A percentile compares a stretch with the other conserved stretches of the same genome.
Conservation (phyloP, 2,888 invertebrate species). For the Drosophila pegasa region DNA sequence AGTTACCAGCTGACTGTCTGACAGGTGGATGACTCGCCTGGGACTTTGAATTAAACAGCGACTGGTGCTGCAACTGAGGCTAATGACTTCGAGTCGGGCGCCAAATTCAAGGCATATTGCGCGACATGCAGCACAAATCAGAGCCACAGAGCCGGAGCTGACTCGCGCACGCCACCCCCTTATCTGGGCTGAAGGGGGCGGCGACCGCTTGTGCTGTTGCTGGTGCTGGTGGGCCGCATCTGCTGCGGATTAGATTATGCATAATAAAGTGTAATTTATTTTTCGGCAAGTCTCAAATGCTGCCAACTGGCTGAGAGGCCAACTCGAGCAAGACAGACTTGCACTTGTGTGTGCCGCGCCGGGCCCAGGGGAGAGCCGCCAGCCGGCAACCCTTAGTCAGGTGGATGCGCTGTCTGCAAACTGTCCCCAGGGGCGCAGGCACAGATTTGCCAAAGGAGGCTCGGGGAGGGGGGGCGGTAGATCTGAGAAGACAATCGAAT, state of each 20-base stretch:
- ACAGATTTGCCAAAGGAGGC: conserved; percentile 35
- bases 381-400: conserved; percentile 42
- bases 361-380: conserved; percentile 15
- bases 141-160: conserved; percentile 13
- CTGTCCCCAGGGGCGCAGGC: conserved; percentile 50
- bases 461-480: background rate
- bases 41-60: conserved; percentile 2
- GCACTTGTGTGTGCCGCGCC: conserved; percentile 12
- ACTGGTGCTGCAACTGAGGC: conserved; percentile 35
- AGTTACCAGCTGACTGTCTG: conserved; percentile 32
- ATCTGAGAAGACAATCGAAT: conserved; percentile 53
- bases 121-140: conserved; percentile 43
- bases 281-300: conserved; percentile 53
- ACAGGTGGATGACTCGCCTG: conserved; percentile 63
- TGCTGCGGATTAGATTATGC: conserved; percentile 84
- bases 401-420: conserved; percentile 40
- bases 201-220: background rate
- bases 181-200: conserved; percentile 1
- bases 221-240: conserved; percentile 70
- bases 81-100: conserved; percentile 51
- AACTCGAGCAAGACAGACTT: conserved; percentile 12
- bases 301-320: conserved; percentile 50
- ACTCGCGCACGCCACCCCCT: conserved; percentile 9
- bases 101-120: conserved; percentile 66
- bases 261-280: conserved; percentile 85